These are phyloP conservation scores for Drosophila miranda DNA, from an alignment of 1,140 invertebrate species.

Conservation along the genomic window DNA sequence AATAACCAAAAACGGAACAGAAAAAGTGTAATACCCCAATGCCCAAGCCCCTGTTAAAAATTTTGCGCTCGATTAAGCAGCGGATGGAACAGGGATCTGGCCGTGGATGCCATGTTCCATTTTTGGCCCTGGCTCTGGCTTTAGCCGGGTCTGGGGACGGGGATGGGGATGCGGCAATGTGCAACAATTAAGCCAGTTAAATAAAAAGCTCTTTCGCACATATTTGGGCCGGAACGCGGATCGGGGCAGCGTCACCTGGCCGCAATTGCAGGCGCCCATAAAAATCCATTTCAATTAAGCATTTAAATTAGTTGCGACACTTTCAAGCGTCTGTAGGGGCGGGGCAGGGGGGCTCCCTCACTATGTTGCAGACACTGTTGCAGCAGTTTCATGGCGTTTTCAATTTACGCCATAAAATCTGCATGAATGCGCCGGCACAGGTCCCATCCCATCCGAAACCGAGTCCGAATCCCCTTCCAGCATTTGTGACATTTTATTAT, in stretches of 20 bases:
- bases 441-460: conserved; percentile 4
- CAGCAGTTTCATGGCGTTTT: conserved; percentile 79
- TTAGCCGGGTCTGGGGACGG: too few relatives aligned
- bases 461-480: conserved; percentile 2
- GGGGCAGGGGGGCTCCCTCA: conserved; percentile 6
- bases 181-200: conserved; percentile 78
- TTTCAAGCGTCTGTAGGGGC: conserved; percentile 39
- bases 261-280: conserved; percentile 69
- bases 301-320: conserved; percentile 82
- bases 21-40: conserved; percentile 23
- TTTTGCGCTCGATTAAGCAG: conserved; percentile 69
- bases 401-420: conserved; percentile 80
- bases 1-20: conserved; percentile 50
- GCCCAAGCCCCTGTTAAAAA: conserved; percentile 44
- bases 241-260: conserved; percentile 48
- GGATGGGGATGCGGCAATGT: conserved; percentile 27
- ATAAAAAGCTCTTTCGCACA: conserved; percentile 75
- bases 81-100: conserved; percentile 19
- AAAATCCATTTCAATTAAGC: conserved; percentile 82
- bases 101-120: not conserved
- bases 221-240: conserved; percentile 48
- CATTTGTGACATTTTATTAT: conserved; percentile 66
- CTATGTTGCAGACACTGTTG: conserved; percentile 65
- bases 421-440: conserved; percentile 73
- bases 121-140: not conserved